Percentiles rank a stretch among this genome's conserved stretches.
phyloP scores from a whole-genome alignment of 2,888 invertebrate species.

The Lasioglossum calceatum region DNA sequence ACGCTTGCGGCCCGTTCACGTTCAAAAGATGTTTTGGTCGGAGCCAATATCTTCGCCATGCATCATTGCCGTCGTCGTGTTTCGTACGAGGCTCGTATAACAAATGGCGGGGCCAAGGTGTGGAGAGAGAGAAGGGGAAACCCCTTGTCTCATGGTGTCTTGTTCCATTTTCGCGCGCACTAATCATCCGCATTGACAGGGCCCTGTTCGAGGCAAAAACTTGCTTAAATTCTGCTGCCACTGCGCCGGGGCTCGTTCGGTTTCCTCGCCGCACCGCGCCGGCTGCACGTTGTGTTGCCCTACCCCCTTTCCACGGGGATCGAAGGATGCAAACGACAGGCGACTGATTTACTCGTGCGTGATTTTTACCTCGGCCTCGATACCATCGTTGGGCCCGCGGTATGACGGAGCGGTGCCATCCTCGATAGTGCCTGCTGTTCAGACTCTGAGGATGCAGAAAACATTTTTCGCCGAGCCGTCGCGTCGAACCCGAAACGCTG shows the following conservation, averaged over 20 bases:
- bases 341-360: conserved; percentile 80
- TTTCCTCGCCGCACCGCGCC: conserved; percentile 47
- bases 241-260: conserved; percentile 60
- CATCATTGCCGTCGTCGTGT: conserved; percentile 75
- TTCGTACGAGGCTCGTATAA: conserved; percentile 74
- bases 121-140: conserved; percentile 62
- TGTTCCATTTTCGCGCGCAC: conserved; percentile 80
- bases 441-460: conserved; percentile 62
- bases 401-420: conserved; percentile 56
- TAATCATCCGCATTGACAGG: conserved; percentile 81
- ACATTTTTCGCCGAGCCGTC: conserved; percentile 46
- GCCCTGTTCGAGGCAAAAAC: conserved; percentile 78
- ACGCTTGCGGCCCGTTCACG: conserved; percentile 33
- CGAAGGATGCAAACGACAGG: conserved; percentile 81
- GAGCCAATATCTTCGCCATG: conserved; percentile 75
- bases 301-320: conserved; percentile 46
- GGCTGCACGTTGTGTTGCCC: conserved; percentile 21
- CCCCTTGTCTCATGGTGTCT: conserved; percentile 75
- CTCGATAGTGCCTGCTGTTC: conserved; percentile 47
- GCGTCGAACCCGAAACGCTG: conserved; percentile 2
- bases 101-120: conserved; percentile 69
- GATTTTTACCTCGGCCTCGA: conserved; percentile 75
- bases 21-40: conserved; percentile 71
- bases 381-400: conserved; percentile 53
- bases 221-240: conserved; percentile 79